phyloP scores from a whole-genome alignment of 2,113 vertebrate species.

The Pseudorectes ferrugineus region DNA sequence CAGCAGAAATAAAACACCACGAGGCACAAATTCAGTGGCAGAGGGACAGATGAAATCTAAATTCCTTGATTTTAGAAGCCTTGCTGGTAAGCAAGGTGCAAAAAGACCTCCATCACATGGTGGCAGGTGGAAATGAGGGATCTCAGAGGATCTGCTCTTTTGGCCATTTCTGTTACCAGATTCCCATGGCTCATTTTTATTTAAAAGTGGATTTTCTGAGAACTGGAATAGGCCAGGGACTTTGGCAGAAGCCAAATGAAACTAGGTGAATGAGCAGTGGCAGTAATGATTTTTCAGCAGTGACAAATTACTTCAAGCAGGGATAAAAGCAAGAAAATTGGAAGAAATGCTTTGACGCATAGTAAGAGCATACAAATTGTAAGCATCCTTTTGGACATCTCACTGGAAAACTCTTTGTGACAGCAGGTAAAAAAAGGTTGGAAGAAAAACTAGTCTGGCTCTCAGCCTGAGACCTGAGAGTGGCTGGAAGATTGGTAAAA shows the following conservation, averaged over 20 bases:
- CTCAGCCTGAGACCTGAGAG: neutral
- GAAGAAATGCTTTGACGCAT: neutral
- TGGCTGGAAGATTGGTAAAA: neutral
- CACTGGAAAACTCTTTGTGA: neutral
- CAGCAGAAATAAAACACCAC: neutral
- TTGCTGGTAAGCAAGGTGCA: neutral
- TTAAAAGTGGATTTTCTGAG: neutral
- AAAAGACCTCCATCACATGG: neutral
- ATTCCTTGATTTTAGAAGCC: neutral
- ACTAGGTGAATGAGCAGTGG: neutral
- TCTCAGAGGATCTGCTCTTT: neutral
- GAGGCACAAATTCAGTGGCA: neutral
- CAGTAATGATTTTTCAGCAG: conserved; percentile 1
- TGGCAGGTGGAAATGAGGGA: neutral
- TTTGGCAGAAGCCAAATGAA: neutral
- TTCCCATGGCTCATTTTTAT: neutral
- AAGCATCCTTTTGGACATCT: neutral
- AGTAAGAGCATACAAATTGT: neutral
- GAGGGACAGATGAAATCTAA: neutral
- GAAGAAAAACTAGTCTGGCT: neutral
- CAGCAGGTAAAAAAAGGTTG: neutral
- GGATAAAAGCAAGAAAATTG: conserved; percentile 27
- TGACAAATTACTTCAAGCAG: conserved; percentile 21
- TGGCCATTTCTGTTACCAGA: neutral
- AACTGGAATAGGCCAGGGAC: neutral